Evolutionary conservation across 2,797 vertebrate genomes (phyloP), one percentile per base, ranked within the genome.

Genomic region (Australoheros facetus): DNA sequence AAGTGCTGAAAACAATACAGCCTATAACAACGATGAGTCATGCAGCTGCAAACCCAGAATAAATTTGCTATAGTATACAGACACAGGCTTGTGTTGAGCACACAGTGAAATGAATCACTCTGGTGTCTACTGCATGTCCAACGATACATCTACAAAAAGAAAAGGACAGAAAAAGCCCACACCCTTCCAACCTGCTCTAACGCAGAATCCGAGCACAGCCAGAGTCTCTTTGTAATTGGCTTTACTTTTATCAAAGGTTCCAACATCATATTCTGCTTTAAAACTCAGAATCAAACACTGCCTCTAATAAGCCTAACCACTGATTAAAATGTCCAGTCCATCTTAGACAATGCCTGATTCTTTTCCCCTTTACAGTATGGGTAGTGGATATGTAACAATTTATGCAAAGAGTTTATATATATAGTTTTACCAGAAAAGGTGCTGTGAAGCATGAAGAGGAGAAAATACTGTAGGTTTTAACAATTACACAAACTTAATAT

Each of bases 11-110:
- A 87, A 88, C 69, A 87, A 86, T 70, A 56, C 57, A 73, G 71
- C 54, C 23, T 32, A 14, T 56, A 64, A 69, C 12, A 6, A 56
- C 4, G 16, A 71, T 87, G 87, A 91, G 80, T 90, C 91, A 89
- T 79, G 66, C 73, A 60, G 75, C 73, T 51, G 53, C 75, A 85
- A 80, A 53, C 64, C 21, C 13, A 37, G 48, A 75, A 78, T 70
- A 78, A 2, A 79, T 70, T 56, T 75, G 77, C 75, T 57, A 78
- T 19, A 70, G 56, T 26, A 23, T 14, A 8, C n/a, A 64, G 34
- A 37, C 56, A 73, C 55, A 75, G 39, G 60, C 57, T 66, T 80
- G 34, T 73, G 66, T 73, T 58, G 30, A 62, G 54, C 37, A 56
- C n/a, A 60, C 48, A 42, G 51, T 26, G 21, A 78, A 73, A 77